Evolutionary conservation across 2,888 invertebrate genomes (phyloP), one percentile per base, ranked within the genome.

Genomic region (Torymus aiolomorphi): DNA sequence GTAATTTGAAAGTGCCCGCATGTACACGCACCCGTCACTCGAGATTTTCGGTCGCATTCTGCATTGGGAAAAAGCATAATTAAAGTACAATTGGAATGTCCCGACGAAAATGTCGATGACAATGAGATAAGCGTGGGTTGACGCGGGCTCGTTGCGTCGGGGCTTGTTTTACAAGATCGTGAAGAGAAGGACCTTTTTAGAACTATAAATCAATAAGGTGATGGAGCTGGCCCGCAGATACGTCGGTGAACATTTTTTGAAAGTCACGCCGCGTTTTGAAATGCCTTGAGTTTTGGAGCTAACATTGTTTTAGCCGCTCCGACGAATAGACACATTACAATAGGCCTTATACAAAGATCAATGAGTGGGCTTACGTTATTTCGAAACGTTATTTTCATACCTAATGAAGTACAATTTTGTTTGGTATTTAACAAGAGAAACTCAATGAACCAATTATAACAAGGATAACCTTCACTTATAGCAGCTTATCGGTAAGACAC

Each of bases 121-220:
- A 72, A 56, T 20, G 24, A 73, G 78, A 78, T 73, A 73, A 76
- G 31, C 31, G 31, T 3, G 2, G n/a, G 14, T 54, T 14, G 69
- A 65, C 65, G 54, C 67, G 20, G 14, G 59, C 66, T 70, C 42
- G n/a, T 24, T 18, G 31, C 54, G 52, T 49, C 20, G 31, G 70
- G 14, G 12, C 66, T 77, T 77, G 77, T 74, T 74, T 67, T 73
- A 77, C 74, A 70, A 52, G 80, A 42, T 18, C 52, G 67, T 18
- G 57, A 74, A 52, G 63, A n/a, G 63, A 59, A 56, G 24, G 52
- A 57, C 20, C 56, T 80, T 75, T 67, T 52, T 70, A 11, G 49
- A 63, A 56, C 65, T 42, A 70, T 54, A 63, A 77, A 77, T 77
- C 80, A 73, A 76, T 76, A 76, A 59, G 31, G 31, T 31, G n/a